Base-by-base conservation (phyloP, 23 tunicate species). In the Halocynthia aurantium region DNA sequence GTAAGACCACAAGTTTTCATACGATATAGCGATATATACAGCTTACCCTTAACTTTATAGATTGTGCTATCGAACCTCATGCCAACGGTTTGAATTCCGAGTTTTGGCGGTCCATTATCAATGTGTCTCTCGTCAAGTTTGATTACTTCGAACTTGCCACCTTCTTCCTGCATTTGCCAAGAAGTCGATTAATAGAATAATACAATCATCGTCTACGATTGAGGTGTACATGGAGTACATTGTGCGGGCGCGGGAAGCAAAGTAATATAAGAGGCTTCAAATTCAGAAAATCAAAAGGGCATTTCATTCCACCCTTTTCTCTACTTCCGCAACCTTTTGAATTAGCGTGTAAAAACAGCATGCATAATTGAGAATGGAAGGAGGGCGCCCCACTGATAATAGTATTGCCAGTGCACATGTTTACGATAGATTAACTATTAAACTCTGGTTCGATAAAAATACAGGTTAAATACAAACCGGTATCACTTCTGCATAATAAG, bases 401-500 rank as follows among this genome's bases (percentile, higher is more conserved):
- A 31, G 1, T 31, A 31, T 31, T 31, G 44, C 44, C 44, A 31
- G 4, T 0, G 44, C 44, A 31, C 44, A 1, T 31, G 44, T 31
- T 4, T 31, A 4, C 44, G 44, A 31, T 31, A 31, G 44, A 31
- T 31, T 31, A 31, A 31, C 44, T 31, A 31, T 4, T 31, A 0
- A 31, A 31, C 44, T 31, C 44, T 31, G 44, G 44, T 31, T 31
- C 4, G 4, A 31, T 31, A 4, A 31, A 31, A 31, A 70, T 15
- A 70, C 61, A 11, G 50, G 72, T 20, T n/a, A 15, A 13, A 76
- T 12, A 76, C 82, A 6, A 49, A 78, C 82, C 82, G 55, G 74
- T 10, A 69, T 80, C 7, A 69, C 6, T 6, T 67, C 83, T 52
- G 76, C 76, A 22, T 80, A 80, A 55, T 65, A 80, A 6, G 83